Base-by-base conservation (phyloP, 1,140 invertebrate genomes). In the Sminthurinus signatus region DNA sequence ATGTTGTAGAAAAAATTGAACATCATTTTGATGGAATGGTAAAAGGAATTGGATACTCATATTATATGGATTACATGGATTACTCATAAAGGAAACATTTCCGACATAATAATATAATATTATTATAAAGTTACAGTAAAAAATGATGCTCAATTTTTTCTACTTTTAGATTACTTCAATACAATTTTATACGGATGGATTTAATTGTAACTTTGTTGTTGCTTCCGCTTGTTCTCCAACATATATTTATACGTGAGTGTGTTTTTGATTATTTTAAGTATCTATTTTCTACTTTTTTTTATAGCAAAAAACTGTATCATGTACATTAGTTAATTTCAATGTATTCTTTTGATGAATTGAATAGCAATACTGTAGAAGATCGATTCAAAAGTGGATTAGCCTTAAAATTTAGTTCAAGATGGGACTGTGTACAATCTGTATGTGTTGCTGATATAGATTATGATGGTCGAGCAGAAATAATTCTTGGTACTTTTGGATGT, bases 381-480 rank as follows among this genome's bases (percentile, higher is more conserved):
- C n/a, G 50, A 17, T 72, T 72, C 52, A 52, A 50, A 23, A 44
- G 4, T 32, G 70, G 67, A 14, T n/a, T 19, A 10, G 29, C 64
- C 1, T 32, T 72, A 1, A 72, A 72, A 46, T 72, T 72, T 32
- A 67, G 64, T 50, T 64, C 62, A 4, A 36, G 64, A 46, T 72
- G 58, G 57, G 85, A 85, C 76, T 79, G 79, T 62, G 76, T 82
- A 32, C 75, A 83, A 17, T 83, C 84, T 70, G 80, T 80, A 25
- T 82, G 81, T 71, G 77, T 85, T 31, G 81, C 81, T 1, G 86
- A 89, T 73, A 78, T 88, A 58, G 84, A 88, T 75, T 85, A 88
- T 80, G 86, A 88, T 78, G 84, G 85, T 0, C 69, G 78, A 48
- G 82, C 85, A 74, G 86, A 88, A 78, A 83, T 89, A 65, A 68